Evolutionary conservation across 64 coral and sea anemone species (phyloP), one percentile per base, ranked within the genome.

Genomic region (Pachyseris speciosa): DNA sequence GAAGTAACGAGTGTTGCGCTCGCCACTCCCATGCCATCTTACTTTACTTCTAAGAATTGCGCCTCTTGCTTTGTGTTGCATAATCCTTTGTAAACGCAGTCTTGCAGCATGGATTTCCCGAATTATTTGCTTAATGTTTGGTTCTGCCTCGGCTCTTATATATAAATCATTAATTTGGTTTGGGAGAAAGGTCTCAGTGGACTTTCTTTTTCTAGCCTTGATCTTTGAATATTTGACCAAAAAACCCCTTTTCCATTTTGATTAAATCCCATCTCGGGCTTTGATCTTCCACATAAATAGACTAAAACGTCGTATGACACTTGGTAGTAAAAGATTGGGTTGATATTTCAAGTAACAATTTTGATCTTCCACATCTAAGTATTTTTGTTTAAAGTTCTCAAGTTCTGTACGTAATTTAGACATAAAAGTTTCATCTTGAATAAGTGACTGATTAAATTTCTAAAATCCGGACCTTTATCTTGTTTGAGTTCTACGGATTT

Each of bases 201-300:
- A 25, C 28, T 28, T 65, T 28, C 61, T 25, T 65, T 65, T 1
- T 11, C 10, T 25, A 27, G 61, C 61, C 28, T 65, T 32, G 24
- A 27, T 65, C 28, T 65, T 65, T 5, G 61, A 65, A 65, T 65
- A 65, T 65, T 65, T 25, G 10, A 65, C 9, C 7, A 24, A 27
- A 65, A 32, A 65, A 10, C 61, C 61, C 28, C 61, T 65, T 65
- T 8, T 65, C 61, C 61, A 65, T 65, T 36, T 68, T 68, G 2
- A 87, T 85, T 44, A 67, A 64, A 64, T 85, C 60, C 83, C 83
- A 85, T 67, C 22, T 67, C 5, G 68, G 61, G 5, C 60, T n/a
- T n/a, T n/a, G n/a, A n/a, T n/a, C n/a, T n/a, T n/a, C n/a, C n/a
- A n/a, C n/a, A n/a, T n/a, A n/a, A n/a, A n/a, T n/a, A n/a, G n/a